These are phyloP conservation scores for Eptatretus burgeri DNA, from an alignment of 2,113 vertebrate species.

Conservation along the genomic window DNA sequence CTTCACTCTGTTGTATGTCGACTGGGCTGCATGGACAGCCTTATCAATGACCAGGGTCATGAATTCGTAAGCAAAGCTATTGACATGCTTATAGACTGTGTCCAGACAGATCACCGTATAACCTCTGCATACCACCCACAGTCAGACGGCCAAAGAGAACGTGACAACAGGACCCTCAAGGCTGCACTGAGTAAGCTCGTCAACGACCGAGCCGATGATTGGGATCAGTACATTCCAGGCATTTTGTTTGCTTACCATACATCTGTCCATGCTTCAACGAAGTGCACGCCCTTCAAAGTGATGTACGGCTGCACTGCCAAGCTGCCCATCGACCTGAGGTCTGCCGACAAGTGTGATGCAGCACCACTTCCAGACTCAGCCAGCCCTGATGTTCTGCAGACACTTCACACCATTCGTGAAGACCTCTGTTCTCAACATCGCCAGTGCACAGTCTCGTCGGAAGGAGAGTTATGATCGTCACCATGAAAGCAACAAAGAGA, in stretches of 20 bases:
- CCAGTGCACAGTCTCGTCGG: background rate
- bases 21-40: background rate
- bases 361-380: background rate
- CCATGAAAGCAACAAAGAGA: background rate
- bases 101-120: background rate
- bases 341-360: background rate
- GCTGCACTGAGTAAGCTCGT: background rate
- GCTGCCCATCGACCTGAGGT: background rate
- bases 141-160: background rate
- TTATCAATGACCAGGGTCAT: background rate
- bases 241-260: slow-evolving; percentile 1
- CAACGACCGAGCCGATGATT: background rate
- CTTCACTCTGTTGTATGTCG: background rate
- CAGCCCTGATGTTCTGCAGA: background rate
- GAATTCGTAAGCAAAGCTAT: background rate
- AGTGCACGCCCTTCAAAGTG: background rate
- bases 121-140: background rate
- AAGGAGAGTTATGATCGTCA: background rate
- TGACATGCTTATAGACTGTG: background rate
- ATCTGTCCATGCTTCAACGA: slow-evolving; percentile 1
- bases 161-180: background rate
- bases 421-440: background rate
- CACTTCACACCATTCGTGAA: background rate
- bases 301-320: background rate
- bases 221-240: background rate